Evolutionary conservation across 92 coral and sea anemone species (phyloP).

Genomic region (Muricea muricata): DNA sequence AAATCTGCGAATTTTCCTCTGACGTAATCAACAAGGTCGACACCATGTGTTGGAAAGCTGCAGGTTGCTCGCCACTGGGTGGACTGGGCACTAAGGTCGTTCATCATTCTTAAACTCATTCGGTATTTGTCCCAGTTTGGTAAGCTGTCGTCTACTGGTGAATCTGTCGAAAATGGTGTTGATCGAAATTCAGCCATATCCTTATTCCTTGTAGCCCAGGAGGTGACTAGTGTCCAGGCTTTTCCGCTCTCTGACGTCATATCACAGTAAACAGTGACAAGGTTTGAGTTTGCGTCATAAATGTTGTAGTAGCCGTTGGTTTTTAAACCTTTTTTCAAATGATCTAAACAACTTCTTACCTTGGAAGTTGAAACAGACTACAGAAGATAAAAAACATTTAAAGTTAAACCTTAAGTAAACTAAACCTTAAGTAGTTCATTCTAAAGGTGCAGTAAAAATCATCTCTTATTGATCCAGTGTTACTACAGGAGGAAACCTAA

Average conservation of each 20-base stretch:
- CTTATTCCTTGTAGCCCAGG: neutral
- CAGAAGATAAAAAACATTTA: too few relatives aligned
- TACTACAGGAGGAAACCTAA: too few relatives aligned
- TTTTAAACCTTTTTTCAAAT: neutral
- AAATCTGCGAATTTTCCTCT: conserved; percentile 10
- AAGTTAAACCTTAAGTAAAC: too few relatives aligned
- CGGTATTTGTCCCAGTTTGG: conserved; percentile 77
- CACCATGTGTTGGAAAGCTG: neutral
- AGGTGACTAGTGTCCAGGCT: conserved; percentile 13
- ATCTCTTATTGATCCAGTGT: too few relatives aligned
- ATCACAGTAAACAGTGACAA: neutral
- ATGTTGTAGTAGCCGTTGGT: conserved; percentile 1
- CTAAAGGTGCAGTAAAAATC: too few relatives aligned
- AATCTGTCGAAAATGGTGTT: neutral
- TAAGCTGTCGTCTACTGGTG: conserved; percentile 61
- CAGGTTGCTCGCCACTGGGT: conserved; percentile 13
- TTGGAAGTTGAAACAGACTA: too few relatives aligned
- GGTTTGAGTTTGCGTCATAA: neutral
- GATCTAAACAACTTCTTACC: neutral
- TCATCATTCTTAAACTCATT: conserved; percentile 57
- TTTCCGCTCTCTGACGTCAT: neutral
- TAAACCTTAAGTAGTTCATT: too few relatives aligned
- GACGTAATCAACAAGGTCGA: conserved; percentile 2
- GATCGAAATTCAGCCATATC: neutral
- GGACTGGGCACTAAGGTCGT: conserved; percentile 58